Conservation (phyloP, 2,888 invertebrate genomes). For the Tanypteryx hageni region DNA sequence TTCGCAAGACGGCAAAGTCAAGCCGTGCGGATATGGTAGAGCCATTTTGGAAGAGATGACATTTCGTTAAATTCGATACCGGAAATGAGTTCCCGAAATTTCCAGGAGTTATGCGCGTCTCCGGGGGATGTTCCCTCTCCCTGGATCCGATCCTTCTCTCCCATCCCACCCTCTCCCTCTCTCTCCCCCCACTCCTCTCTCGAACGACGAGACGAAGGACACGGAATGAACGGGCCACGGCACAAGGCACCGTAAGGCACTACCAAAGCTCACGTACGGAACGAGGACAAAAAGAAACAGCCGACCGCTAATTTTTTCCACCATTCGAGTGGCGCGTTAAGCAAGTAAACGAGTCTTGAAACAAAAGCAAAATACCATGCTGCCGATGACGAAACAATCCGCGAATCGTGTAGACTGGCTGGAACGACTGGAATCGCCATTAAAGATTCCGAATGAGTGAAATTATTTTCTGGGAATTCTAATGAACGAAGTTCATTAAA, state of each 20-base stretch:
- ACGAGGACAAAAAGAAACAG: not conserved
- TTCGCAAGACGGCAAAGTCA: constrained; percentile 24
- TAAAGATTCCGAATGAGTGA: not conserved
- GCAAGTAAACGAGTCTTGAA: not conserved
- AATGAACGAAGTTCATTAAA: not conserved
- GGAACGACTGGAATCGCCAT: not conserved
- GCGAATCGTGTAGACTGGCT: not conserved
- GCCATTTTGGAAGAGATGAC: not conserved
- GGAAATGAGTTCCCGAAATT: not conserved
- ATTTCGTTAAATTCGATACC: not conserved
- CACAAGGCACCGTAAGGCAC: not conserved
- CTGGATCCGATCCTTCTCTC: not conserved
- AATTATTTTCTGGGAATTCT: not conserved
- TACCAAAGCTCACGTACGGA: not conserved
- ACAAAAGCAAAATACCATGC: not conserved
- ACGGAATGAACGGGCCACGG: not conserved
- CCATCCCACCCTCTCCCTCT: not conserved
- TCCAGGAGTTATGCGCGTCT: not conserved
- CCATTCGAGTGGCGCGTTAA: not conserved
- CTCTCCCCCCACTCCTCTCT: not conserved
- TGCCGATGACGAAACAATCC: not conserved
- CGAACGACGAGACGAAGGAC: not conserved
- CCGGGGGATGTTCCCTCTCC: not conserved
- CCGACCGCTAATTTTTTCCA: not conserved
- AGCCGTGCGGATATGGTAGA: not conserved